Evolutionary conservation across 1,140 invertebrate species (phyloP), one percentile per base, ranked within the genome.

Genomic region (Chymomyza costata): DNA sequence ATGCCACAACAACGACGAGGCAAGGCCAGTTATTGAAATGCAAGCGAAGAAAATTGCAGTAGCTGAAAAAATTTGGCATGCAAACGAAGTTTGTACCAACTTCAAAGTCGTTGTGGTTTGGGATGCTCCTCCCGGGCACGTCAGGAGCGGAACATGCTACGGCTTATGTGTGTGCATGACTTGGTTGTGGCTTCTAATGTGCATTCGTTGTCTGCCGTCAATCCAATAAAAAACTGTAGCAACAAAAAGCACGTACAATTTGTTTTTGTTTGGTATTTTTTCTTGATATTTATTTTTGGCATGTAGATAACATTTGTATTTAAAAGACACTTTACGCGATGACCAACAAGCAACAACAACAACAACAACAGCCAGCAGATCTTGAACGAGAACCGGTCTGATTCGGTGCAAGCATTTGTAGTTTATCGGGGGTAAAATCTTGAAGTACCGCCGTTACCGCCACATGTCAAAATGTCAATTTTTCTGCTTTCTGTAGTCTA

Each of bases 381-480:
- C 16, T n/a, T 61, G 57, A 30, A 10, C 34, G 35, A 8, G 14
- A 52, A 53, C 56, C 48, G 44, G 63, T 65, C 44, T 25, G n/a
- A n/a, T n/a, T 28, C 11, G 8, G 39, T 25, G 25, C 16, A 56
- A 49, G 71, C 71, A 76, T 78, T 78, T 80, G 66, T 70, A 61
- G 73, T 61, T 78, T 80, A 80, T 80, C 73, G 70, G 66, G 47
- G 66, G 71, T 58, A 66, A 68, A 34, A 80, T 80, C 73, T 80
- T 73, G 73, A 73, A 65, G 73, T 47, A n/a, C 35, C 11, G 35
- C 6, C 35, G 15, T 14, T 14, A 80, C 51, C 73, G 67, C 67
- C 67, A 50, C 74, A 80, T 80, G 73, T 80, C 73, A 80, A 80
- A 80, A 80, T 80, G 73, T 73, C 73, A 80, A 80, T 73, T 80